These are phyloP conservation scores for Microplitis manilae DNA, from an alignment of 2,888 invertebrate species.

Conservation along the genomic window DNA sequence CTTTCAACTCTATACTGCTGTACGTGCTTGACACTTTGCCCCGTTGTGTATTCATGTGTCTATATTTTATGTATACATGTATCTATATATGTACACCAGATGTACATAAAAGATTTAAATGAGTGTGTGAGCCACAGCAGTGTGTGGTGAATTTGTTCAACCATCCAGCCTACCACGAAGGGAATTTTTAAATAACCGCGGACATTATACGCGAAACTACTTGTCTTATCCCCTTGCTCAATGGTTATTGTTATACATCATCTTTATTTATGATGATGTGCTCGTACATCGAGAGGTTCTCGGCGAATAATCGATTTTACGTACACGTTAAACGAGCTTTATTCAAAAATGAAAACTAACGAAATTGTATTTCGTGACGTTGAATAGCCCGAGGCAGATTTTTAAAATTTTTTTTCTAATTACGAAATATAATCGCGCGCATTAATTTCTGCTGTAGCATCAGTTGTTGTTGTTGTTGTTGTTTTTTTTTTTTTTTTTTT, in stretches of 20 bases:
- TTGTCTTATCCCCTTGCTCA: conserved; percentile 32
- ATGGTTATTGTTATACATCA: conserved; percentile 13
- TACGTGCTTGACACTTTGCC: conserved; percentile 22
- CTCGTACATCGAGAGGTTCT: not conserved
- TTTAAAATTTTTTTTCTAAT: not conserved
- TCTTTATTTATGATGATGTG: conserved; percentile 29
- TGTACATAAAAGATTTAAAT: not conserved
- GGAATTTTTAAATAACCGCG: conserved; percentile 50
- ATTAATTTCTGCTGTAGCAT: not conserved
- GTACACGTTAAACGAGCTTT: not conserved
- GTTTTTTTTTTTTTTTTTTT: not conserved
- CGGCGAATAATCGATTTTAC: conserved; percentile 6
- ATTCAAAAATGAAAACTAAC: not conserved
- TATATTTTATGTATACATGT: not conserved
- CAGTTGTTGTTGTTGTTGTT: not conserved
- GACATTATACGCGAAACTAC: conserved; percentile 43
- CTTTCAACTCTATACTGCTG: conserved; percentile 4
- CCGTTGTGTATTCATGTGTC: not conserved
- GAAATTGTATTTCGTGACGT: not conserved
- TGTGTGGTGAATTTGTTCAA: not conserved
- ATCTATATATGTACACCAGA: not conserved
- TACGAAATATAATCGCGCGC: not conserved
- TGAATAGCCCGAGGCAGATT: not conserved
- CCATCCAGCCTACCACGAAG: conserved; percentile 34
- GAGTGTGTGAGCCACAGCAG: not conserved